Evolutionary conservation across 2,113 vertebrate species (phyloP), one percentile per base, ranked within the genome.

Genomic region (Amazona vittata): DNA sequence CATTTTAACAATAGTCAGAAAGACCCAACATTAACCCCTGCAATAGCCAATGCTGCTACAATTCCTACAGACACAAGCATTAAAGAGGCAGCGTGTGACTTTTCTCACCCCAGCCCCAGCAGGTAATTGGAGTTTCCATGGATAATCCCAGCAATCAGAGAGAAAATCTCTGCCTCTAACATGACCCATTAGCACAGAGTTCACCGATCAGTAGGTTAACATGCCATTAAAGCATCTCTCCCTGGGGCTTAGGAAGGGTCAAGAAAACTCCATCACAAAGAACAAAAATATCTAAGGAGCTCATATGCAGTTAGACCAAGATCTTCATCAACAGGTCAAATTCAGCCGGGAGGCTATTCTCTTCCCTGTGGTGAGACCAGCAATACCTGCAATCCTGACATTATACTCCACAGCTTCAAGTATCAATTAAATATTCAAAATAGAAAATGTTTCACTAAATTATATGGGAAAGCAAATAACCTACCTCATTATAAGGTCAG

Each of bases 141-240:
- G 83, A 92, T 97, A 94, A 95, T 95, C 96, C 77, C 81, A 86
- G 83, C 94, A 96, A 96, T 93, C 88, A 73, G 94, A 94, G 65
- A 82, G 92, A 92, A 93, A 96, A 89, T 94, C 69, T 96, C 73
- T 93, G 79, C 86, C 94, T 95, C 65, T 24, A 26, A 37, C 0
- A 0, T 95, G 95, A 97, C 95, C 92, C 94, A 93, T 96, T 96
- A 97, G 77, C 57, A 68, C 83, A 89, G 90, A 96, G 96, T 96
- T 96, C 94, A 94, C 49, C 68, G 83, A 96, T 86, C 92, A 94
- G 69, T 95, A 79, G 83, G 86, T 86, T 95, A 92, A 94, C 24
- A 1, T 86, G 73, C 80, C 88, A 89, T 84, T 86, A 94, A 92
- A 92, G 74, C 77, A 82, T 79, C 92, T 89, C 80, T 83, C 86